These are phyloP conservation scores for Pristionchus entomophagus DNA, from an alignment of 2,888 invertebrate species.

Conservation along the genomic window DNA sequence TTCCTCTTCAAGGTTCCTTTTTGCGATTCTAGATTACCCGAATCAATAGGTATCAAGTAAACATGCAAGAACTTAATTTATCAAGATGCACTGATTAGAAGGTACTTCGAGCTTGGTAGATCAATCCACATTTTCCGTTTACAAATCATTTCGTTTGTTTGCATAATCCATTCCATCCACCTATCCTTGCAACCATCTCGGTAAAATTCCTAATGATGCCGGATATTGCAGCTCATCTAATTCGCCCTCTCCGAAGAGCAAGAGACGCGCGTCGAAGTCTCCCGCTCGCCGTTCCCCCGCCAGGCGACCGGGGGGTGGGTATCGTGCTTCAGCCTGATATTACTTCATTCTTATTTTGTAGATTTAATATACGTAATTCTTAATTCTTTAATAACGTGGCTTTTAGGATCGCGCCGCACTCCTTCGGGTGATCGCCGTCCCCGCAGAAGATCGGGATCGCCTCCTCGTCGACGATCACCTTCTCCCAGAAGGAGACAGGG, in stretches of 20 bases:
- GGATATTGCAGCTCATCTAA: slow-evolving; percentile 51
- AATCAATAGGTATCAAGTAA: no score
- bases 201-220: no score
- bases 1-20: slow-evolving; percentile 51
- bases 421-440: slow-evolving; percentile 59
- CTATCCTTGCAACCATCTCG: no score
- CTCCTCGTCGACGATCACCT: slow-evolving; percentile 55
- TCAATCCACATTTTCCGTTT: no score
- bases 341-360: background rate
- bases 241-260: slow-evolving; percentile 50
- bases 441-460: slow-evolving; percentile 58
- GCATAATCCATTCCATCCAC: no score
- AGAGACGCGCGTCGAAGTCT: slow-evolving; percentile 18
- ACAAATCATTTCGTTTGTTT: no score
- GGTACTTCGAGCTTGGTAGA: no score
- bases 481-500: slow-evolving; percentile 46
- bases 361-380: no score
- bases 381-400: background rate
- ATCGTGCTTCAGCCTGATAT: background rate
- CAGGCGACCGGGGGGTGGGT: background rate
- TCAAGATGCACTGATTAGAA: no score
- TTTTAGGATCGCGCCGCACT: slow-evolving; percentile 50
- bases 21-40: no score
- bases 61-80: background rate
- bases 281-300: slow-evolving; percentile 33